Conservation (phyloP, 2,888 invertebrate genomes). For the Drosophila merina region DNA sequence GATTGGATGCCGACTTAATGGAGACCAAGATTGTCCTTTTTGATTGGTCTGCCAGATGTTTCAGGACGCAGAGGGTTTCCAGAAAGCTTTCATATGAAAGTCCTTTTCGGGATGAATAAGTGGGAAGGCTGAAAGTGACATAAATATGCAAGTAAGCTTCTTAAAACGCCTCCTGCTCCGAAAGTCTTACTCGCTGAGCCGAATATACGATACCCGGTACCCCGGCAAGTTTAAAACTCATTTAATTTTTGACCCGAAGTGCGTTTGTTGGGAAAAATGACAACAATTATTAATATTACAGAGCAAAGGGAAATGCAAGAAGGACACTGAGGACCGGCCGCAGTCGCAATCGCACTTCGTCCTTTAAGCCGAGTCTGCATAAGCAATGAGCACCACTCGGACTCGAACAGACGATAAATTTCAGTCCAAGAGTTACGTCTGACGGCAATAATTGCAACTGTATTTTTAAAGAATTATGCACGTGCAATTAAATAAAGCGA, state of each 20-base stretch:
- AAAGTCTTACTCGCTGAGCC: neutral
- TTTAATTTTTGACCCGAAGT: neutral
- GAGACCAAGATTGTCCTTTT: conserved; percentile 6
- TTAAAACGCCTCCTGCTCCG: conserved; percentile 49
- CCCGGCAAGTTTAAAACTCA: neutral
- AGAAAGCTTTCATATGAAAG: conserved; percentile 19
- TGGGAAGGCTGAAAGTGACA: conserved; percentile 62
- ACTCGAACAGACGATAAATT: conserved; percentile 61
- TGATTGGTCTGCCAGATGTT: conserved; percentile 44
- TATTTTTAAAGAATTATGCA: conserved; percentile 78
- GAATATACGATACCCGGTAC: conserved; percentile 1
- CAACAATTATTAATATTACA: conserved; percentile 66
- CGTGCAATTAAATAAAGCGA: conserved; percentile 76
- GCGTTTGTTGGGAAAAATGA: conserved; percentile 11
- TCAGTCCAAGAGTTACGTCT: conserved; percentile 38
- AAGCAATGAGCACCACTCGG: conserved; percentile 58
- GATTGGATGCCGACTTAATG: neutral
- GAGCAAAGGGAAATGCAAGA: conserved; percentile 31
- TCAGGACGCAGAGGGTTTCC: conserved; percentile 32
- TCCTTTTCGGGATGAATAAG: conserved; percentile 41
- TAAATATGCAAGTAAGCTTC: conserved; percentile 78
- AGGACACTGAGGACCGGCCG: neutral
- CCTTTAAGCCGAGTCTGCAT: conserved; percentile 64
- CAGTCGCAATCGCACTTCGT: conserved; percentile 18
- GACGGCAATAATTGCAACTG: conserved; percentile 70